A percentile compares a stretch with the other conserved stretches of the same genome.
phyloP scores from a whole-genome alignment of 2,888 invertebrate species.

The Dione vanillae region DNA sequence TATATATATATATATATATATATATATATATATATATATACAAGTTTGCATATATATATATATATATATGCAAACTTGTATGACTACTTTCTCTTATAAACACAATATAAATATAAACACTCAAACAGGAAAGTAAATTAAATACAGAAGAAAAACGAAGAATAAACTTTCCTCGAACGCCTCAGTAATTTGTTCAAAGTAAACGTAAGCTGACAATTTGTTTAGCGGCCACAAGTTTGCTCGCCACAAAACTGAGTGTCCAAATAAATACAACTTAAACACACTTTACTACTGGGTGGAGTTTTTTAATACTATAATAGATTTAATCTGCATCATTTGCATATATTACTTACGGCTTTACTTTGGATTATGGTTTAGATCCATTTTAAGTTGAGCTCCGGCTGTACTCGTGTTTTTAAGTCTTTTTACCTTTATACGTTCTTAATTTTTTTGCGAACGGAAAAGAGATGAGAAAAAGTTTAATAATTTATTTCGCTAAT shows the following conservation, averaged over 20 bases:
- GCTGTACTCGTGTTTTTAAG: not conserved
- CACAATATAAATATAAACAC: not conserved
- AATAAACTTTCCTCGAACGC: conserved; percentile 5
- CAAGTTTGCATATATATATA: no score
- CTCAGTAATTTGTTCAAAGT: conserved; percentile 17
- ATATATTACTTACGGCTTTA: conserved; percentile 33
- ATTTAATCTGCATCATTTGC: conserved; percentile 44
- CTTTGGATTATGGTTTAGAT: conserved; percentile 10
- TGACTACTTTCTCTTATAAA: not conserved
- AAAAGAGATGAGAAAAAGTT: no score
- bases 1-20: no score
- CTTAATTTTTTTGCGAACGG: no score
- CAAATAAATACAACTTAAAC: conserved; percentile 44
- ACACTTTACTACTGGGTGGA: conserved; percentile 34
- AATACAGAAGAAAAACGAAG: not conserved
- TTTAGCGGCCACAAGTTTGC: conserved; percentile 35
- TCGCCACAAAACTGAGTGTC: conserved; percentile 34
- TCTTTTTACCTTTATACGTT: not conserved
- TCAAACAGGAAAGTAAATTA: not conserved
- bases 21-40: no score
- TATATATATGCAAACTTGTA: no score
- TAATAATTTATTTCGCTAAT: no score
- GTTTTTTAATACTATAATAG: conserved; percentile 31
- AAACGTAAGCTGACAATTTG: conserved; percentile 39
- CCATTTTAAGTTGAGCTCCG: not conserved